Evolutionary conservation across 2,797 vertebrate species (phyloP).

Genomic region (Poeciliopsis gracilis): DNA sequence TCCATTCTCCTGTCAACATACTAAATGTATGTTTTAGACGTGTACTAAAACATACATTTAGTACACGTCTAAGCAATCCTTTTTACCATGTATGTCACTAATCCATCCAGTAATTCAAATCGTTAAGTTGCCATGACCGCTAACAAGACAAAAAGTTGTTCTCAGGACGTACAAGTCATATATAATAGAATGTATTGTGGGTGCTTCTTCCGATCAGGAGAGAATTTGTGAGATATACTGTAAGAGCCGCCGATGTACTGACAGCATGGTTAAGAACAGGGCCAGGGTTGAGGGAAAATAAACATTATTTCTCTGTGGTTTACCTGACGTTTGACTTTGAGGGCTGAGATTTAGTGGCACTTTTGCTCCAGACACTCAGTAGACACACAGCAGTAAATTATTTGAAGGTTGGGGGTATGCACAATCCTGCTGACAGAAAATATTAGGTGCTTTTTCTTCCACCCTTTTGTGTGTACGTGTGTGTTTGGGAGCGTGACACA

Average conservation of each 20-base stretch:
- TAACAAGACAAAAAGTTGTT: constrained; percentile 39
- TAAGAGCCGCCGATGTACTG: constrained; percentile 52
- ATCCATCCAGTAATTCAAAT: constrained; percentile 16
- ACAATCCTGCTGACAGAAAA: constrained; percentile 75
- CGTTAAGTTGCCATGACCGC: not conserved
- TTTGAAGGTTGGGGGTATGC: constrained; percentile 83
- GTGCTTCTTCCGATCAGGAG: constrained; percentile 67
- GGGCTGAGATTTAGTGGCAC: constrained; percentile 83
- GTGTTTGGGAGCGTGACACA: constrained; percentile 44
- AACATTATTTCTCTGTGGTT: constrained; percentile 85
- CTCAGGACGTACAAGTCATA: constrained; percentile 40
- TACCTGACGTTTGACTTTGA: constrained; percentile 87
- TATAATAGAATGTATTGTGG: constrained; percentile 43
- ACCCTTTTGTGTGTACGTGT: constrained; percentile 31
- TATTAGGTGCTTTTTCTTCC: constrained; percentile 67
- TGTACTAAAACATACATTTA: not conserved
- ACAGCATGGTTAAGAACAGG: constrained; percentile 80
- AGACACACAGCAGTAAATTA: constrained; percentile 81
- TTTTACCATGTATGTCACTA: not conserved
- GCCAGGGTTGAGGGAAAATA: constrained; percentile 82
- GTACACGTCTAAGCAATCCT: not conserved
- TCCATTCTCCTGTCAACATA: not conserved
- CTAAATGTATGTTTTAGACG: no score
- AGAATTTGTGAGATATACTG: constrained; percentile 70
- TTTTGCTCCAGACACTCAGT: constrained; percentile 79